phyloP scores from a whole-genome alignment of 1,140 invertebrate species.

The Daktulosphaira vitifoliae region DNA sequence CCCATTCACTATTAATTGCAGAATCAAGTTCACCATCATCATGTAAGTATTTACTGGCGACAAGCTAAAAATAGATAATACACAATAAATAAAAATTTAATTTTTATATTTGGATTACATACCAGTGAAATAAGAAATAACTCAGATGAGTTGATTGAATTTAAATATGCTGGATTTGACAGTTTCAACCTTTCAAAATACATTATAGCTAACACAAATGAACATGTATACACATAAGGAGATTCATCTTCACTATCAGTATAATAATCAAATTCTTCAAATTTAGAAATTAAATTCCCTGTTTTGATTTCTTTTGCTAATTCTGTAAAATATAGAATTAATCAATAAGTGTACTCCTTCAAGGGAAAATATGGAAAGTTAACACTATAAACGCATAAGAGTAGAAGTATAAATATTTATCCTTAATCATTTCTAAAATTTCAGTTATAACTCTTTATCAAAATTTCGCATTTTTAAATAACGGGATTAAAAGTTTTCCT shows the following conservation, averaged over 20 bases:
- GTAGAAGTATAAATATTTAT: background rate
- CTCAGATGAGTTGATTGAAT: constrained; percentile 71
- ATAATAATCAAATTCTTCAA: constrained; percentile 67
- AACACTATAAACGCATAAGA: constrained; percentile 38
- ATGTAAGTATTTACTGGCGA: constrained; percentile 88
- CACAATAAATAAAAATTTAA: too few relatives aligned
- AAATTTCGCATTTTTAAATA: too few relatives aligned
- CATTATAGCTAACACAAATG: constrained; percentile 69
- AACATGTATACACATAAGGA: constrained; percentile 74
- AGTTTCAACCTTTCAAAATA: constrained; percentile 77
- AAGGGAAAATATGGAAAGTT: too few relatives aligned
- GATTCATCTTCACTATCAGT: constrained; percentile 54
- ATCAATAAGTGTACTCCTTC: too few relatives aligned
- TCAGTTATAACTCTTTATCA: too few relatives aligned
- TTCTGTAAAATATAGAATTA: constrained; percentile 58
- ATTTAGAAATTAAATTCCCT: constrained; percentile 56
- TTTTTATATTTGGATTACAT: constrained; percentile 40
- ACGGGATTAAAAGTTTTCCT: too few relatives aligned
- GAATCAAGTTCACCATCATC: constrained; percentile 85
- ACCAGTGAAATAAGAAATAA: constrained; percentile 88
- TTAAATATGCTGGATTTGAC: constrained; percentile 72
- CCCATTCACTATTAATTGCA: constrained; percentile 83
- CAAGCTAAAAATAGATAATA: constrained; percentile 57
- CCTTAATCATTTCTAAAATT: too few relatives aligned
- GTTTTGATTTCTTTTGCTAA: constrained; percentile 74